phyloP scores from a whole-genome alignment of 1,140 invertebrate species.

The Brachionus manjavacas region DNA sequence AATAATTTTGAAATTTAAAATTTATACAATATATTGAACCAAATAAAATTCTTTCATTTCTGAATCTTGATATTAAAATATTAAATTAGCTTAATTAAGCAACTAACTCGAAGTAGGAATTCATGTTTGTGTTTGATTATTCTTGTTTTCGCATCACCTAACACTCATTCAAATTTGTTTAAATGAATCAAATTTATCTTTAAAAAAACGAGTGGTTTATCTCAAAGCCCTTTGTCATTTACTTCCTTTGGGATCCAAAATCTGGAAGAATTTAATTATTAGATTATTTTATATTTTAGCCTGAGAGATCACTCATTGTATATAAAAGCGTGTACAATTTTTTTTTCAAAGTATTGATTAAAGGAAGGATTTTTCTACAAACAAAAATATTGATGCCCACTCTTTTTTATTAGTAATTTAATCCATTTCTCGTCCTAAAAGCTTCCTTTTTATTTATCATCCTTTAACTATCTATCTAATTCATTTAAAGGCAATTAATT shows the following conservation, averaged over 20 bases:
- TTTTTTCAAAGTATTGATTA: not conserved
- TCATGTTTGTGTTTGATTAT: not conserved
- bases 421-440: not conserved
- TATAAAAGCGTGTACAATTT: not conserved
- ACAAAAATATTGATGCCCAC: not conserved
- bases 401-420: not conserved
- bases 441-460: not conserved
- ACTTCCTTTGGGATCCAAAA: not conserved
- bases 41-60: too few relatives aligned
- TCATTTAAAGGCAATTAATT: not conserved
- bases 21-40: too few relatives aligned
- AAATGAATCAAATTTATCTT: not conserved
- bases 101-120: not conserved
- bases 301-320: not conserved
- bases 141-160: not conserved
- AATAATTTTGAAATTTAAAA: too few relatives aligned
- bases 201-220: not conserved
- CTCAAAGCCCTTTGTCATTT: not conserved
- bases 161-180: not conserved
- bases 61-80: too few relatives aligned
- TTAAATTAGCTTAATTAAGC: not conserved
- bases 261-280: not conserved
- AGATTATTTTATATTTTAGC: not conserved
- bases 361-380: not conserved
- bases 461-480: not conserved